Evolutionary conservation across 2,797 vertebrate genomes (phyloP), one percentile per base, ranked within the genome.

Genomic region (Rhadinocentrus ornatus): DNA sequence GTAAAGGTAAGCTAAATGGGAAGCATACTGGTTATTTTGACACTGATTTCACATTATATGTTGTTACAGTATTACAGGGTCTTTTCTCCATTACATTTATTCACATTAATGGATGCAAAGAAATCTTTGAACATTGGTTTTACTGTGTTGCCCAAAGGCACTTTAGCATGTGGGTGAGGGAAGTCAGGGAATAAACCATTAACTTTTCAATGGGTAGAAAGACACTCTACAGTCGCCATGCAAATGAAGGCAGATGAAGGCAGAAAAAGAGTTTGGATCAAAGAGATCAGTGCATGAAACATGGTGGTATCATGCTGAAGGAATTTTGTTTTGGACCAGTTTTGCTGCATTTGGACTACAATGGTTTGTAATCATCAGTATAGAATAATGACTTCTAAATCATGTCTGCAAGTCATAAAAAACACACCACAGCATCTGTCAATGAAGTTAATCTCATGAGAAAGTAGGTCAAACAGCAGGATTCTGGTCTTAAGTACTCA

Each of bases 381-480:
- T 8, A 31, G 55, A 57, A 27, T 6, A n/a, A 34, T 34, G 29
- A 9, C 32, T 34, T 57, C 6, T 48, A 24, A 46, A 56, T 58
- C 32, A 34, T 67, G 7, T 0, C 29, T 34, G 39, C 39, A 9
- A 55, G 26, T 35, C 57, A 53, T 57, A 37, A 57, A 63, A 24
- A 57, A 46, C 55, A 63, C 27, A 29, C 18, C 59, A 46, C 50
- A 44, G 31, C 50, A 46, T 44, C 29, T 48, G 37, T 56, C 37
- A 0, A 2, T 5, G 12, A n/a, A 29, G 20, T 56, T 64, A 63
- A 63, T 24, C 27, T 63, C 29, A 50, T n/a, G 29, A 34, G 29
- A 50, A 63, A 63, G 29, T 63, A 29, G 61, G 61, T 63, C 61
- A 50, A 48, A 29, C 44, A 63, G 44, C 18, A 50, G n/a, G 29